phyloP scores from a whole-genome alignment of 2,888 invertebrate genomes.

The Brachyptera risi region DNA sequence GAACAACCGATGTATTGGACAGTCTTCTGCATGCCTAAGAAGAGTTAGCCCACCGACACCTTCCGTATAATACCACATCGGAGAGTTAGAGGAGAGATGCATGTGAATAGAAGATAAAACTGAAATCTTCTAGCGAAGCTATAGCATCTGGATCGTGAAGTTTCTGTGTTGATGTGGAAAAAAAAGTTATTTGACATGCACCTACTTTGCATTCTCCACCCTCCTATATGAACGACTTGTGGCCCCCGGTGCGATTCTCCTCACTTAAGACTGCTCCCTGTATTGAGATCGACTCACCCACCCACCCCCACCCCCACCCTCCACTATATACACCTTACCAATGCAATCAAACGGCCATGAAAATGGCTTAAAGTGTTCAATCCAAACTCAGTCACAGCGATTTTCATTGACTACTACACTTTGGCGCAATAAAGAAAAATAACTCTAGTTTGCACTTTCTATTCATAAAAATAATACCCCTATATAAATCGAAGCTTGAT shows the following conservation, averaged over 20 bases:
- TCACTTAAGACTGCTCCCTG: constrained; percentile 16
- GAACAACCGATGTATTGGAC: too few species aligned
- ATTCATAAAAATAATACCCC: constrained; percentile 18
- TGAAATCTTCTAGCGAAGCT: constrained; percentile 7
- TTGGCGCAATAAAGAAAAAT: constrained; percentile 8
- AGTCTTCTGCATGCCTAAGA: too few species aligned
- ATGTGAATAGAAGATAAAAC: constrained; percentile 15
- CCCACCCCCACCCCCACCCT: not conserved
- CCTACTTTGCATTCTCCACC: constrained; percentile 15
- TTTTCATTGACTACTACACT: constrained; percentile 17
- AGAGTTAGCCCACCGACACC: too few species aligned
- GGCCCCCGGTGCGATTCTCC: not conserved
- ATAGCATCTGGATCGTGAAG: not conserved
- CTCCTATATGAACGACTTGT: not conserved
- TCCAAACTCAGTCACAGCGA: not conserved
- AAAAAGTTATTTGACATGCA: constrained; percentile 13
- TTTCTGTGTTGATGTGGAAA: constrained; percentile 11
- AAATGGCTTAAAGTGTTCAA: not conserved
- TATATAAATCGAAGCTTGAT: not conserved
- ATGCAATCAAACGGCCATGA: not conserved
- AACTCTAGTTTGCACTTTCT: constrained; percentile 18
- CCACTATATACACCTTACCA: not conserved
- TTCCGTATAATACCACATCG: too few species aligned
- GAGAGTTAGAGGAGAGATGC: too few species aligned
- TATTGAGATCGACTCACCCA: not conserved